Percentiles rank a stretch among this genome's conserved stretches.
These are phyloP conservation scores for Drosophila melanocephala DNA, from an alignment of 2,888 invertebrate species.

Conservation along the genomic window DNA sequence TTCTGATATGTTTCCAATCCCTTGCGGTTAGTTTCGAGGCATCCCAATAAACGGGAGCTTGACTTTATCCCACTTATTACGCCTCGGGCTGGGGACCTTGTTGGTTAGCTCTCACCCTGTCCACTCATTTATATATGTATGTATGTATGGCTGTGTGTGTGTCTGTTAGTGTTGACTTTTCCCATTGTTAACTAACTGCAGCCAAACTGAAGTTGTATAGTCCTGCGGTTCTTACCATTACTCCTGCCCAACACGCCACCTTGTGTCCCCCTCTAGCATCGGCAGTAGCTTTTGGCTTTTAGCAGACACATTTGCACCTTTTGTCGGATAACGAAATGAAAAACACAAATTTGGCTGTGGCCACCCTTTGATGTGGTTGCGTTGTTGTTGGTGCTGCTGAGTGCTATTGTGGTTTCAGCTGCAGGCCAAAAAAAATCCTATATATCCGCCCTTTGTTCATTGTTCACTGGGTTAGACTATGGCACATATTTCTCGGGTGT, in stretches of 20 bases:
- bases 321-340: conserved; percentile 36
- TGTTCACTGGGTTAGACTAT: conserved; percentile 5
- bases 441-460: conserved; percentile 15
- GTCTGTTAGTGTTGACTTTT: conserved; percentile 23
- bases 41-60: conserved; percentile 1
- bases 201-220: conserved; percentile 24
- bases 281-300: conserved; percentile 35
- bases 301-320: conserved; percentile 52
- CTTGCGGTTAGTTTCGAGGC: not conserved
- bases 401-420: conserved; percentile 36
- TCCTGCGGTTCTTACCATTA: conserved; percentile 42
- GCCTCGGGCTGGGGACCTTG: not conserved
- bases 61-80: not conserved
- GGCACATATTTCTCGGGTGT: not conserved
- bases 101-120: conserved; percentile 1
- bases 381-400: conserved; percentile 32
- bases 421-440: conserved; percentile 19
- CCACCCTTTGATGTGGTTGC: conserved; percentile 55
- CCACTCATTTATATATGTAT: conserved; percentile 40
- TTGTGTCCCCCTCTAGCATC: conserved; percentile 39
- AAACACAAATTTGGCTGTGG: conserved; percentile 38
- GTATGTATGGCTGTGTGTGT: not conserved
- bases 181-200: conserved; percentile 32
- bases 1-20: not conserved
- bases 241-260: conserved; percentile 3